Conservation (phyloP, 2,888 invertebrate genomes). For the Lochmaea crataegi region DNA sequence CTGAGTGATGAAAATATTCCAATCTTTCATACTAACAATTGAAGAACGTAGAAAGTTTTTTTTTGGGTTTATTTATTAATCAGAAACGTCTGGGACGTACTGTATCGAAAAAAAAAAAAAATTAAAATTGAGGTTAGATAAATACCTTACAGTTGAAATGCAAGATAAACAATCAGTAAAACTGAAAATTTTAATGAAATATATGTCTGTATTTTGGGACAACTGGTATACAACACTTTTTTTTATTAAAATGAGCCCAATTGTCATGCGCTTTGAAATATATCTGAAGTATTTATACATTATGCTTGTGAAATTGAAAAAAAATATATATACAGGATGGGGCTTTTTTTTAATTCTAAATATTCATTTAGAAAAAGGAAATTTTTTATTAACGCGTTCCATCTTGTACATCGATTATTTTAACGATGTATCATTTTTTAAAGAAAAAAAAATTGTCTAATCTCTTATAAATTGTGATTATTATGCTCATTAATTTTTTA, state of each 20-base stretch:
- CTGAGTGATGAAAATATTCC: no score
- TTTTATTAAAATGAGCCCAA: slow-evolving; percentile 41
- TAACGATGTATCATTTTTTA: background rate
- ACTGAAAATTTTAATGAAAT: no score
- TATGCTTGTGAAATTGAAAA: slow-evolving; percentile 6
- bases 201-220: no score
- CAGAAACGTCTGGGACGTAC: no score
- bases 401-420: background rate
- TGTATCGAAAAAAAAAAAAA: no score
- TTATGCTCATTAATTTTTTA: slow-evolving; percentile 28
- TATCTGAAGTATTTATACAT: background rate
- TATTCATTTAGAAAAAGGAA: background rate
- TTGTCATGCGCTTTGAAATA: background rate
- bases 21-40: no score
- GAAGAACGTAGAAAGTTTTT: no score
- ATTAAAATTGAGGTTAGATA: no score
- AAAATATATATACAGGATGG: slow-evolving; percentile 3
- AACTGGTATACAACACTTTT: no score
- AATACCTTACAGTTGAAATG: no score
- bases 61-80: no score
- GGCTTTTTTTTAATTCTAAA: background rate
- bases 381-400: background rate
- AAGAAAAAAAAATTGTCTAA: background rate
- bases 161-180: no score
- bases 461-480: slow-evolving; percentile 33